Evolutionary conservation across 2,113 vertebrate species (phyloP).

Genomic region (Dinomys branickii): DNA sequence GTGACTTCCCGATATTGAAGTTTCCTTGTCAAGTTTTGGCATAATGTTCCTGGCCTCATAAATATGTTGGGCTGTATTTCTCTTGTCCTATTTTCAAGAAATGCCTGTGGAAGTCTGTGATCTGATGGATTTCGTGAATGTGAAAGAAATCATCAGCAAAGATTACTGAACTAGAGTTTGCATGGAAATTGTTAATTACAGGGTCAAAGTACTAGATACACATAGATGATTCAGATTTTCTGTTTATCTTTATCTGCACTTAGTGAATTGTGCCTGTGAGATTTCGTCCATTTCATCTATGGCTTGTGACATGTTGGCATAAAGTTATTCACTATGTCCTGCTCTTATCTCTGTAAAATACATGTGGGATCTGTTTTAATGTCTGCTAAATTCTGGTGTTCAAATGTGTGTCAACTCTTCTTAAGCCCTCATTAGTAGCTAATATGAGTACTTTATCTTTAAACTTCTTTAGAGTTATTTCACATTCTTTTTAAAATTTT

Average conservation of each 20-base stretch:
- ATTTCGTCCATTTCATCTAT: neutral
- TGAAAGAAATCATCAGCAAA: neutral
- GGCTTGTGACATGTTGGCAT: neutral
- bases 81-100: neutral
- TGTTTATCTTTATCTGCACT: neutral
- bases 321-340: neutral
- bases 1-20: neutral
- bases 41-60: neutral
- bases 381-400: neutral
- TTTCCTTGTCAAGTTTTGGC: neutral
- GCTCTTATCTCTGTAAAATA: neutral
- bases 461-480: neutral
- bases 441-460: neutral
- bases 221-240: neutral
- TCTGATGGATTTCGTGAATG: neutral
- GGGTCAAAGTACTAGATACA: neutral
- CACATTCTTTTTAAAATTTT: neutral
- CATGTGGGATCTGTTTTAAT: neutral
- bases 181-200: neutral
- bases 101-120: neutral
- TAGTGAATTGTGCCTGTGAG: neutral
- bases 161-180: neutral
- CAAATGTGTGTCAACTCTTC: neutral
- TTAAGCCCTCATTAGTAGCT: neutral
- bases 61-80: no score